Base-by-base conservation (phyloP, 2,797 vertebrate genomes). In the Rhinophrynus dorsalis region DNA sequence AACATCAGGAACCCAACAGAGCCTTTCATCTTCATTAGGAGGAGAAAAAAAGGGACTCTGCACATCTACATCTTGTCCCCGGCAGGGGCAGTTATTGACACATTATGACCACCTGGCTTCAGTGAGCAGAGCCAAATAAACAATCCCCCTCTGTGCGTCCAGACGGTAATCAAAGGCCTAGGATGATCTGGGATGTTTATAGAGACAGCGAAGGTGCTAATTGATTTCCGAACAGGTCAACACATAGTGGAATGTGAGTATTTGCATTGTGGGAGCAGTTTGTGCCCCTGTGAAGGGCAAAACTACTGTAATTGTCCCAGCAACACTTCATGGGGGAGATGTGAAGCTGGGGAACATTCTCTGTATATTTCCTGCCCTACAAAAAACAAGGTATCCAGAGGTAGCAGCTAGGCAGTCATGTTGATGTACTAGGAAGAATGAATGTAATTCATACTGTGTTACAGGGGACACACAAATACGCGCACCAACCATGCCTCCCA, bases 161-260 rank as follows among this genome's bases (percentile, higher is more conserved):
- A 66, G 57, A 59, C 68, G 57, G 58, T 27, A 63, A 67, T 76
- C 69, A 68, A 76, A 68, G 56, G 24, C 12, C 44, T 26, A 17
- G 47, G 48, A 17, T 59, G 63, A 75, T 32, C 58, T 55, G 50
- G 38, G 68, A 44, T 54, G 63, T 74, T 73, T 17, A 67, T 44
- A 67, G 54, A 37, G 59, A 75, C 58, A 61, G 47, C 47, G 58
- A 69, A 77, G 76, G 79, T 79, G 79, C 68, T 67, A 81, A 81
- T 74, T 77, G 76, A 78, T 66, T n/a, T 72, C 70, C 65, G 59
- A 61, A 54, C 73, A 67, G 57, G 52, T 72, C 72, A 74, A 65
- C 56, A 61, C 60, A 57, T 60, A 20, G 24, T 67, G 60, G 45
- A 72, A 75, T 74, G 59, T 42, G 15, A 37, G 58, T 59, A 63